phyloP scores from a whole-genome alignment of 2,797 vertebrate genomes.

The Otus scops region DNA sequence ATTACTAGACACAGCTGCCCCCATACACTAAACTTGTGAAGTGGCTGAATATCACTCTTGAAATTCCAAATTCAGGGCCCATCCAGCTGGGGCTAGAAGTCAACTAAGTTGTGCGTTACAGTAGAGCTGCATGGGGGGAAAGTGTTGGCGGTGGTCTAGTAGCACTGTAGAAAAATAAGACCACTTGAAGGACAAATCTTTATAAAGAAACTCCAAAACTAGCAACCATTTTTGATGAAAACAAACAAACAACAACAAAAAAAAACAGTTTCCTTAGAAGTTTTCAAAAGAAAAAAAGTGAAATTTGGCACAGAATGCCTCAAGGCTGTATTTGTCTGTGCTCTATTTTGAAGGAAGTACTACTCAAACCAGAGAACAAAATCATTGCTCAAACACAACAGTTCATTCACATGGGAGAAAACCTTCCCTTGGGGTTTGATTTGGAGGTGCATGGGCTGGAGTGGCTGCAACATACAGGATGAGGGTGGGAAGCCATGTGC shows the following conservation, averaged over 20 bases:
- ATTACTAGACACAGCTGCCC: slow-evolving; percentile 39
- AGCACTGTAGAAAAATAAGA: background rate
- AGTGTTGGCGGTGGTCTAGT: background rate
- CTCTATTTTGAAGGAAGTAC: background rate
- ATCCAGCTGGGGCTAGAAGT: background rate
- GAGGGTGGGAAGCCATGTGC: background rate
- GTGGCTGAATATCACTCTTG: background rate
- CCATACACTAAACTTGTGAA: slow-evolving; percentile 2
- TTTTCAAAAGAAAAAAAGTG: background rate
- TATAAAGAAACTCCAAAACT: background rate
- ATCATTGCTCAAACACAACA: background rate
- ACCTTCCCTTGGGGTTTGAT: background rate
- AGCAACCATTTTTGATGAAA: background rate
- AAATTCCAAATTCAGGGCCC: background rate
- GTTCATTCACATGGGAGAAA: background rate
- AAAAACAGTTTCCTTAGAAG: background rate
- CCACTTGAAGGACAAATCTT: background rate
- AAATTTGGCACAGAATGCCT: background rate
- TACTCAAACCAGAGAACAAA: background rate
- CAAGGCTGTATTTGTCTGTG: background rate
- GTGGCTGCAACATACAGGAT: background rate
- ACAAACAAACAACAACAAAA: background rate
- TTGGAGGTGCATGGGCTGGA: background rate
- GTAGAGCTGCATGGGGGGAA: background rate
- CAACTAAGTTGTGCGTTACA: background rate